Evolutionary conservation across 1,140 invertebrate genomes (phyloP).

Genomic region (Prorops nasuta): DNA sequence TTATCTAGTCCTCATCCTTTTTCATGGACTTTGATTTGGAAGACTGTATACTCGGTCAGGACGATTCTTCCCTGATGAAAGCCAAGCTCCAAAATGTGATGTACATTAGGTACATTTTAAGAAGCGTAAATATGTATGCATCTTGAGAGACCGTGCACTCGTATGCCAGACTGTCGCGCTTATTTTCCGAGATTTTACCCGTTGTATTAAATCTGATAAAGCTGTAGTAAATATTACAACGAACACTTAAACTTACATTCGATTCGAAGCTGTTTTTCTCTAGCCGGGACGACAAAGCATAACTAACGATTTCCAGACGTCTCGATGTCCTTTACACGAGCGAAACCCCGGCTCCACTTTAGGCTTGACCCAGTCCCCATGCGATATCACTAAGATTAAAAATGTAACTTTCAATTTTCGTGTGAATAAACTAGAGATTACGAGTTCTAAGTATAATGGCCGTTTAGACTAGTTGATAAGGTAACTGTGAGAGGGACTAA

Average conservation of each 20-base stretch:
- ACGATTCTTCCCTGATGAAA: conserved; percentile 29
- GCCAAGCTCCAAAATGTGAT: conserved; percentile 19
- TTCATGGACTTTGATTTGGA: no score
- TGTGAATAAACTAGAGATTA: not conserved
- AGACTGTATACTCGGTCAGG: no score
- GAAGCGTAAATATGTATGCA: conserved; percentile 17
- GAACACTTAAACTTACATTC: conserved; percentile 33
- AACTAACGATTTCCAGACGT: not conserved
- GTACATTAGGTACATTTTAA: conserved; percentile 19
- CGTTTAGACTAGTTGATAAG: conserved; percentile 1
- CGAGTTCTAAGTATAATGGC: not conserved
- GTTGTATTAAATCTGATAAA: conserved; percentile 28
- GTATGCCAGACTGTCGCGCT: conserved; percentile 41
- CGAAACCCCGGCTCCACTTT: no score
- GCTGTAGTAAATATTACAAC: conserved; percentile 36
- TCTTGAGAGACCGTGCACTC: conserved; percentile 24
- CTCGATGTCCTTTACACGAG: conserved; percentile 11
- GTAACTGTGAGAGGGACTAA: conserved; percentile 2
- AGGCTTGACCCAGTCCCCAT: conserved; percentile 25
- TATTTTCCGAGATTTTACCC: conserved; percentile 45
- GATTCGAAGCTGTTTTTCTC: conserved; percentile 14
- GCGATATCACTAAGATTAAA: conserved; percentile 4
- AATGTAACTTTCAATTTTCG: conserved; percentile 1
- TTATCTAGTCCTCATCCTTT: no score
- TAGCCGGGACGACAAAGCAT: conserved; percentile 1